Evolutionary conservation across 2,113 vertebrate genomes (phyloP).

Genomic region (Tyrannus savana): DNA sequence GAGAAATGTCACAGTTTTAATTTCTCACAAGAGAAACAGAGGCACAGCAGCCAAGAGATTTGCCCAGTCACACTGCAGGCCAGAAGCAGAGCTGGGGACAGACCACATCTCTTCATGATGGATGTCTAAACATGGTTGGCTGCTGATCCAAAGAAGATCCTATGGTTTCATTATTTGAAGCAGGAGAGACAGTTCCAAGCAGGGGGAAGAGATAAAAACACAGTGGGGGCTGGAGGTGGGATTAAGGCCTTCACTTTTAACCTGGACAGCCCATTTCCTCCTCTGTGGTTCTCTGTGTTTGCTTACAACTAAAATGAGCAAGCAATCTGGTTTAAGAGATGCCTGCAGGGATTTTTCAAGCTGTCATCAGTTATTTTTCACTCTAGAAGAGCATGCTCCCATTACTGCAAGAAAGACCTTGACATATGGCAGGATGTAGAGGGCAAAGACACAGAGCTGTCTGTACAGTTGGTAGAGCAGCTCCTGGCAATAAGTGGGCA

Average conservation of each 20-base stretch:
- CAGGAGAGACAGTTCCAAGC: background rate
- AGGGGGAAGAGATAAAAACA: background rate
- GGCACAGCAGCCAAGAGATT: background rate
- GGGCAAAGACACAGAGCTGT: background rate
- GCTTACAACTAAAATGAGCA: background rate
- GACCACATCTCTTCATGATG: background rate
- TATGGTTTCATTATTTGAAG: background rate
- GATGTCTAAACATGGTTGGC: background rate
- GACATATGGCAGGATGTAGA: background rate
- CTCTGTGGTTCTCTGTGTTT: background rate
- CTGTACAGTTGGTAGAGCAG: background rate
- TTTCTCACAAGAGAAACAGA: background rate
- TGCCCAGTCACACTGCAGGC: background rate
- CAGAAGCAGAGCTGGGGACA: background rate
- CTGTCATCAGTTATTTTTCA: background rate
- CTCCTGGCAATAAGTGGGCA: background rate
- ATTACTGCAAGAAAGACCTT: background rate
- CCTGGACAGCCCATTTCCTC: background rate
- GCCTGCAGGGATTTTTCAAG: background rate
- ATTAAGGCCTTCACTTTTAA: background rate
- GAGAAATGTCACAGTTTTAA: background rate
- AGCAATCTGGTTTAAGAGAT: background rate
- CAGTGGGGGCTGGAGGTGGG: rapidly evolving
- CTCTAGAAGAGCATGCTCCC: background rate
- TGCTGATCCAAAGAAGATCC: background rate